Evolutionary conservation across 2,888 invertebrate species (phyloP), one percentile per base, ranked within the genome.

Genomic region (Eretmocerus hayati): DNA sequence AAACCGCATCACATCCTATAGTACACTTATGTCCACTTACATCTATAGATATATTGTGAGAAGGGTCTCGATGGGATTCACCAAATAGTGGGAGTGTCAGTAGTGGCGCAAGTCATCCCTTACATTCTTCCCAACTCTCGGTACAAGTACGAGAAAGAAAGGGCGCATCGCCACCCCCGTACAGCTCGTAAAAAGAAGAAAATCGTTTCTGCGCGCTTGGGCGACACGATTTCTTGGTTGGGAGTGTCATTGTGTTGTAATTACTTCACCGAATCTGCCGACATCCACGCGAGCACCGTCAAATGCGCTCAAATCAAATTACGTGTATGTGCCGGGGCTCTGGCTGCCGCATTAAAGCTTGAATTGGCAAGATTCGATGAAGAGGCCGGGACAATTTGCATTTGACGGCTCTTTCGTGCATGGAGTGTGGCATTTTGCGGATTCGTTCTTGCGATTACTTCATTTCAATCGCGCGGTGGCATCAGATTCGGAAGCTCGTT

Each of bases 221-320:
- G 23, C 26, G 32, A 48, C n/a, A 21, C 8, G 26, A 26, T 26
- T 6, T 6, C 26, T 9, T 19, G 37, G 30, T 19, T 23, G 18
- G 19, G 6, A 5, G 48, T 22, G 18, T 13, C 11, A 42, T 42
- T 42, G 41, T 38, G 31, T n/a, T 23, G 44, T 46, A 50, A 50
- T 50, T 50, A 42, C 42, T 50, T 42, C 16, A n/a, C n/a, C n/a
- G n/a, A n/a, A n/a, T n/a, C n/a, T n/a, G n/a, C n/a, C n/a, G n/a
- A n/a, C n/a, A n/a, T n/a, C n/a, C n/a, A n/a, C 38, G 11, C 40
- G 31, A 16, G 22, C 21, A 15, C 19, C n/a, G 21, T 45, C 43
- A 44, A 43, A 45, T 48, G 38, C 33, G 32, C 50, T 46, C 21
- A 11, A 41, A 44, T 36, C 31, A 26, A 49, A 49, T 49, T 49